Percentiles rank a stretch among this genome's conserved stretches.
These are phyloP conservation scores for Phortica variegata DNA, from an alignment of 1,140 invertebrate genomes.

Conservation along the genomic window DNA sequence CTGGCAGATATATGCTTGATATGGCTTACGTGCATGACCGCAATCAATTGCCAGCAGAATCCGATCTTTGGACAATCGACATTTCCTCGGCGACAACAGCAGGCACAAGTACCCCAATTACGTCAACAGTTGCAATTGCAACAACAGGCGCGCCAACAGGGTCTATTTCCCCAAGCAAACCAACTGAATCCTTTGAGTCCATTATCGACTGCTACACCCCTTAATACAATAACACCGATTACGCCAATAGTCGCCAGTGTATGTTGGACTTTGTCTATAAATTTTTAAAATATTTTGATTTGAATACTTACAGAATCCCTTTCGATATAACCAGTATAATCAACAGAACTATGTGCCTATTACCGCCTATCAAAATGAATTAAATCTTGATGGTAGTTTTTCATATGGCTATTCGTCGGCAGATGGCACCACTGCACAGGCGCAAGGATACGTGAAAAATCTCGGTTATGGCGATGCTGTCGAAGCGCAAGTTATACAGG, in stretches of 20 bases:
- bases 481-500: slow-evolving; percentile 58
- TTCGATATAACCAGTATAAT: slow-evolving; percentile 33
- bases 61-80: slow-evolving; percentile 35
- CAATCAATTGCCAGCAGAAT: slow-evolving; percentile 25
- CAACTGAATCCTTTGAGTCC: slow-evolving; percentile 26
- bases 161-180: slow-evolving; percentile 33
- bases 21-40: slow-evolving; percentile 8
- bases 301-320: slow-evolving; percentile 20
- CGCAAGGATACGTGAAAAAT: slow-evolving; percentile 63
- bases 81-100: slow-evolving; percentile 29
- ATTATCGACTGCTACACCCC: neutral
- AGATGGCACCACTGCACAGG: slow-evolving; percentile 65
- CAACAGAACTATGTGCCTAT: slow-evolving; percentile 59
- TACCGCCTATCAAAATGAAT: slow-evolving; percentile 63
- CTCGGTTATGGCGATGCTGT: slow-evolving; percentile 59
- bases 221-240: slow-evolving; percentile 7
- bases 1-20: slow-evolving; percentile 8
- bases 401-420: slow-evolving; percentile 61
- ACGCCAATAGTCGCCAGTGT: neutral
- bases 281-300: neutral
- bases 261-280: neutral
- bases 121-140: slow-evolving; percentile 32
- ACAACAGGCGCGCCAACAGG: slow-evolving; percentile 31
- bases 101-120: slow-evolving; percentile 16
- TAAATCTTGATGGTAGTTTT: slow-evolving; percentile 63